Evolutionary conservation across 2,113 vertebrate species (phyloP), one percentile per base, ranked within the genome.

Genomic region (Pipra filicauda): DNA sequence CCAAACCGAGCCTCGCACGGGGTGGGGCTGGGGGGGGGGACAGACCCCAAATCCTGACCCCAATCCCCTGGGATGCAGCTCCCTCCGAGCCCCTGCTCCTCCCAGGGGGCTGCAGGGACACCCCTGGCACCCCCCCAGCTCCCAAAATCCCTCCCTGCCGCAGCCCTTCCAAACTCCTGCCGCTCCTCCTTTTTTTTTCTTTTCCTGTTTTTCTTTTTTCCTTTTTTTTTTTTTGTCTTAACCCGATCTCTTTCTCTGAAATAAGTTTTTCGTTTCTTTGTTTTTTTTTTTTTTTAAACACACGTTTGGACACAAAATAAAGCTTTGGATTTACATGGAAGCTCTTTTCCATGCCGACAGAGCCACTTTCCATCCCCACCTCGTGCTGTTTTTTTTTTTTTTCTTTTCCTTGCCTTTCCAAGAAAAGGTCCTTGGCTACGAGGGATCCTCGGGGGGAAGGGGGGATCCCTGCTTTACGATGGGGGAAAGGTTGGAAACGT

Each of bases 301-400:
- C 83, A 74, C 90, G 91, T 90, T 87, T 88, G 88, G 96, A 96
- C 96, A 96, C 93, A 96, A 96, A 95, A 96, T 93, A 96, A 96
- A 96, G 95, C 95, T 96, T 96, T 96, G 93, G 96, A 95, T 96
- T 96, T 96, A 93, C 96, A 96, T 96, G 96, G 96, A 96, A 93
- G 96, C 96, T 96, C 95, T 54, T 95, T 92, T 96, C 96, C 96
- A 96, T 96, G 96, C 2, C 6, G 39, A 81, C 81, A 93, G 84
- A 94, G 77, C 92, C 88, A 74, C 93, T 85, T 70, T 57, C 91
- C 85, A 69, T 85, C 93, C 82, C 86, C 82, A 15, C 82, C 86
- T 84, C 23, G 23, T 17, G 88, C 94, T 39, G n/a, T 39, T 39
- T 39, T 39, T 39, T 39, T 39, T 39, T 37, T 37, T 37, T 37